Evolutionary conservation across 1,140 invertebrate genomes (phyloP).

Genomic region (Teleogryllus occipitalis): DNA sequence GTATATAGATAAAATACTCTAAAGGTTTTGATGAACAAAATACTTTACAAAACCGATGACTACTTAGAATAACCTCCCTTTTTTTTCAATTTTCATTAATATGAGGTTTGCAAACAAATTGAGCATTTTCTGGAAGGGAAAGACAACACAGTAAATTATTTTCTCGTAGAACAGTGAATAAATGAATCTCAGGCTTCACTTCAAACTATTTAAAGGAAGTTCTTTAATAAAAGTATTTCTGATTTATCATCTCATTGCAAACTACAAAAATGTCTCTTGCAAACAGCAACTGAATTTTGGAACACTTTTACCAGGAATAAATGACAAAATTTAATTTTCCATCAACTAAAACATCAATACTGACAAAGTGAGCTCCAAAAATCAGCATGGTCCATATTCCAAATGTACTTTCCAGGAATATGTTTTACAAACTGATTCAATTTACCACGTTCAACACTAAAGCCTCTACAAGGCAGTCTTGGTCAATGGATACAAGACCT

Average conservation of each 20-base stretch:
- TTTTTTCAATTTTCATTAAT: too few species aligned
- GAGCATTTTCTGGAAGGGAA: too few species aligned
- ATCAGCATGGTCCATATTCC: not conserved
- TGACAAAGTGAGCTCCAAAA: not conserved
- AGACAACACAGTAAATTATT: too few species aligned
- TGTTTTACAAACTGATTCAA: not conserved
- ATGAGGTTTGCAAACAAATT: too few species aligned
- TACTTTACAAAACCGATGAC: too few species aligned
- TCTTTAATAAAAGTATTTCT: not conserved
- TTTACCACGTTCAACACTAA: not conserved
- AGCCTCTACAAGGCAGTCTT: not conserved
- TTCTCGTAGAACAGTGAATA: not conserved
- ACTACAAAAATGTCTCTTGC: not conserved
- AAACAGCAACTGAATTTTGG: not conserved
- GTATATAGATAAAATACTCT: not conserved
- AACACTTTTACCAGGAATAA: not conserved
- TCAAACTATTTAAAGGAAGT: not conserved
- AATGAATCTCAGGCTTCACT: not conserved
- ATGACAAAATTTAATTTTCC: not conserved
- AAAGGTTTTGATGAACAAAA: not conserved
- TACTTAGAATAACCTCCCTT: too few species aligned
- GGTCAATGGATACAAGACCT: not conserved
- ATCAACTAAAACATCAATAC: not conserved
- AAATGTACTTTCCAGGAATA: not conserved
- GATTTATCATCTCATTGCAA: not conserved